Evolutionary conservation across 2,797 vertebrate species (phyloP), one percentile per base, ranked within the genome.

Genomic region (Tachyglossus aculeatus): DNA sequence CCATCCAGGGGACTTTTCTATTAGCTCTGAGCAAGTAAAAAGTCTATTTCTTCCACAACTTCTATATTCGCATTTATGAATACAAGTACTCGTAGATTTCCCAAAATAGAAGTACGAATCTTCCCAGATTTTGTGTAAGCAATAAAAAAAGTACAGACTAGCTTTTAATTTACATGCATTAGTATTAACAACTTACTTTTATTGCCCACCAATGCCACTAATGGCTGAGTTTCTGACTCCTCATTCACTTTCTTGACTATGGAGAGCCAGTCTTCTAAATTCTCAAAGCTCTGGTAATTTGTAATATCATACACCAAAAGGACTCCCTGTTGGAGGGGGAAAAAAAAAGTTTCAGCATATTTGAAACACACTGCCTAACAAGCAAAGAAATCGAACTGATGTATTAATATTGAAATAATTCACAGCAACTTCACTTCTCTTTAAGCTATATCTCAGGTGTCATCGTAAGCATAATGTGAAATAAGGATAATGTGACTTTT

Each of bases 301-400:
- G 97, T 99, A 88, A 99, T 96, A 78, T 99, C 98, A 72, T 99
- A 99, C 19, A 99, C 98, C 90, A 99, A 91, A 16, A 99, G 94
- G 83, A 99, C 87, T 44, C 96, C 98, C 98, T 99, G 91, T 55
- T 74, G 69, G 74, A 72, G 87, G n/a, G n/a, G n/a, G n/a, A n/a
- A n/a, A n/a, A n/a, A n/a, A 64, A 81, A 40, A 88, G 22, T 85
- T 67, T 71, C 3, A 75, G 27, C 12, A 62, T 7, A 38, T 77
- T 64, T 82, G 38, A 81, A 88, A 80, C 1, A n/a, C 38, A 64
- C 44, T 33, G 67, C 13, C 19, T 44, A 34, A 50, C 67, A n/a
- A 29, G 25, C 27, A 31, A 18, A 19, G 9, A 27, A n/a, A 14
- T 62, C 71, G 72, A 80, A 4, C 12, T 16, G 48, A 69, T 19